These are phyloP conservation scores for Phataginus tricuspis DNA, from an alignment of 2,797 vertebrate species.

Conservation along the genomic window DNA sequence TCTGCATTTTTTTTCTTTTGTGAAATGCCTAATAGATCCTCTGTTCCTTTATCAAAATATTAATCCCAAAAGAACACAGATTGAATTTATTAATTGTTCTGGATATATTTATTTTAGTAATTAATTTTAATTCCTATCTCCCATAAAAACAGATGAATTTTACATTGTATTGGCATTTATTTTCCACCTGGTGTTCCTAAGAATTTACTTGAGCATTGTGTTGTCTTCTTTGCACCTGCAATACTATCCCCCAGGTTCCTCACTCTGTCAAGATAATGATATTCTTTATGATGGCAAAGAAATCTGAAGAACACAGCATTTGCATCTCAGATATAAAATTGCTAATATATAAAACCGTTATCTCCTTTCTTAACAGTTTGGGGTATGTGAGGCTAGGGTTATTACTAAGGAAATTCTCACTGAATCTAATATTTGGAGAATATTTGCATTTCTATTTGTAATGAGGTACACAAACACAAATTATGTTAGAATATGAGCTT, in stretches of 20 bases:
- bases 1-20: constrained; percentile 41
- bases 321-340: not conserved
- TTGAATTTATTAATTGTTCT: not conserved
- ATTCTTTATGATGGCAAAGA: not conserved
- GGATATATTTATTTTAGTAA: not conserved
- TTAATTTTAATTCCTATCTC: not conserved
- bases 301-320: not conserved
- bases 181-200: constrained; percentile 16
- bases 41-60: not conserved
- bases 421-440: constrained; percentile 86
- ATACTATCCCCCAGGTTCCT: not conserved
- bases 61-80: not conserved
- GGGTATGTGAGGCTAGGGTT: constrained; percentile 73
- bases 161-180: not conserved
- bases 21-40: not conserved
- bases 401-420: constrained; percentile 85
- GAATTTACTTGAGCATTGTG: not conserved
- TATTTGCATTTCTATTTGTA: constrained; percentile 86
- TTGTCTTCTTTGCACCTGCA: not conserved
- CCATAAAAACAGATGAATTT: not conserved
- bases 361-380: constrained; percentile 75
- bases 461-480: constrained; percentile 86
- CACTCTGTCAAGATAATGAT: not conserved
- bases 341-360: not conserved
- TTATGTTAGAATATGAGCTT: constrained; percentile 84